A percentile compares a stretch with the other conserved stretches of the same genome.
phyloP scores from a whole-genome alignment of 2,888 invertebrate species.

The Seladonia tumulorum region DNA sequence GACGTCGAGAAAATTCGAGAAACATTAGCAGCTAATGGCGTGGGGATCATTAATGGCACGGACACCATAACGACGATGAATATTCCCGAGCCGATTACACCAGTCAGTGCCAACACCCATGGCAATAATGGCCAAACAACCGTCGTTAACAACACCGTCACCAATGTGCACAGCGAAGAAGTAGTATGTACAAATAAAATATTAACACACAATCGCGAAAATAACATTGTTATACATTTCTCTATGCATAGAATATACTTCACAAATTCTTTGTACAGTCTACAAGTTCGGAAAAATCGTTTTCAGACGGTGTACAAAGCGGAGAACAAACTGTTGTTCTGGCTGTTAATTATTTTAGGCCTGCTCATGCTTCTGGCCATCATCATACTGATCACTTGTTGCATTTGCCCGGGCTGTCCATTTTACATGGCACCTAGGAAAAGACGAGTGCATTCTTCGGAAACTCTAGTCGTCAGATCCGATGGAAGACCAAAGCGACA shows the following conservation, averaged over 20 bases:
- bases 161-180: constrained; percentile 74
- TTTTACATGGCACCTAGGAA: constrained; percentile 90
- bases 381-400: constrained; percentile 91
- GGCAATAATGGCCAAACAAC: constrained; percentile 57
- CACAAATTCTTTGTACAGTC: too few species aligned
- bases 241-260: too few species aligned
- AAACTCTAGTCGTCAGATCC: constrained; percentile 77
- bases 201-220: too few species aligned
- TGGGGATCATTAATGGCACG: constrained; percentile 78
- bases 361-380: constrained; percentile 90
- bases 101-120: constrained; percentile 47
- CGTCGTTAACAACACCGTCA: constrained; percentile 64
- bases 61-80: constrained; percentile 56
- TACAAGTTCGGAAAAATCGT: constrained; percentile 10
- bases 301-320: constrained; percentile 90
- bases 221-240: too few species aligned
- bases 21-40: constrained; percentile 80
- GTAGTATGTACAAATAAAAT: constrained; percentile 67
- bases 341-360: constrained; percentile 92
- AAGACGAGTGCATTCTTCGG: constrained; percentile 81
- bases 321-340: constrained; percentile 90
- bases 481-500: constrained; percentile 80
- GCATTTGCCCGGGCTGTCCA: constrained; percentile 94
- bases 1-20: constrained; percentile 82
- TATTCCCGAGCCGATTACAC: constrained; percentile 33